Percentiles rank a stretch among this genome's conserved stretches.
These are phyloP conservation scores for Ormyrus pomaceus DNA, from an alignment of 2,888 invertebrate species.

Conservation along the genomic window DNA sequence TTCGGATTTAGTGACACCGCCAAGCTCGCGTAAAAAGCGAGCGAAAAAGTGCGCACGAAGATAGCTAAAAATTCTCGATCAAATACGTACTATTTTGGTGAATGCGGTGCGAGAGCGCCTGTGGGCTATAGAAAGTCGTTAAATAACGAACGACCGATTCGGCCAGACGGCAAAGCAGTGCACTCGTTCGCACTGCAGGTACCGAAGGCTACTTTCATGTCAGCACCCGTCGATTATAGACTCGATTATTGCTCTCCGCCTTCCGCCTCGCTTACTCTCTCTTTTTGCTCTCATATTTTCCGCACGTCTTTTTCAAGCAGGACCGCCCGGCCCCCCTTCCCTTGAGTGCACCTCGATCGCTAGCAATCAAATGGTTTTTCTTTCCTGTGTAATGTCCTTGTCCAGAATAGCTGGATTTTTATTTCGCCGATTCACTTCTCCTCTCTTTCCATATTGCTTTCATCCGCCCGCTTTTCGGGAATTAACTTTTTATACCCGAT, in stretches of 20 bases:
- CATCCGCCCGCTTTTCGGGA: neutral
- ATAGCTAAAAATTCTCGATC: too few species aligned
- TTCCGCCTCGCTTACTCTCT: slow-evolving; percentile 44
- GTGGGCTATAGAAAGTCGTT: slow-evolving; percentile 39
- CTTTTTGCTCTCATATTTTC: neutral
- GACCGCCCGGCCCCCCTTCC: neutral
- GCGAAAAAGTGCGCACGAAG: too few species aligned
- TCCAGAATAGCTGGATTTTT: slow-evolving; percentile 21
- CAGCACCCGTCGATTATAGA: slow-evolving; percentile 66
- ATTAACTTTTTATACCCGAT: neutral
- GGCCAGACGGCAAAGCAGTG: slow-evolving; percentile 41
- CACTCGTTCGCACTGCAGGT: slow-evolving; percentile 51
- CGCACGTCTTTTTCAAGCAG: slow-evolving; percentile 28
- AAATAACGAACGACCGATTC: slow-evolving; percentile 63
- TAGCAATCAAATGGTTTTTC: slow-evolving; percentile 29
- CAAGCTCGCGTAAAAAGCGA: too few species aligned
- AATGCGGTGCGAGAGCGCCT: neutral
- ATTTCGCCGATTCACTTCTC: neutral
- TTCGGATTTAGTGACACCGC: too few species aligned
- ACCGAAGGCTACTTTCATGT: slow-evolving; percentile 64
- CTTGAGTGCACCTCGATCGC: neutral
- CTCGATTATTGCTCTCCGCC: slow-evolving; percentile 65
- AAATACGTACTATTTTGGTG: slow-evolving; percentile 8
- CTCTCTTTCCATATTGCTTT: neutral
- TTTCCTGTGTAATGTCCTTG: slow-evolving; percentile 40